Evolutionary conservation across 2,888 invertebrate genomes (phyloP).

Genomic region (Limnephilus marmoratus): DNA sequence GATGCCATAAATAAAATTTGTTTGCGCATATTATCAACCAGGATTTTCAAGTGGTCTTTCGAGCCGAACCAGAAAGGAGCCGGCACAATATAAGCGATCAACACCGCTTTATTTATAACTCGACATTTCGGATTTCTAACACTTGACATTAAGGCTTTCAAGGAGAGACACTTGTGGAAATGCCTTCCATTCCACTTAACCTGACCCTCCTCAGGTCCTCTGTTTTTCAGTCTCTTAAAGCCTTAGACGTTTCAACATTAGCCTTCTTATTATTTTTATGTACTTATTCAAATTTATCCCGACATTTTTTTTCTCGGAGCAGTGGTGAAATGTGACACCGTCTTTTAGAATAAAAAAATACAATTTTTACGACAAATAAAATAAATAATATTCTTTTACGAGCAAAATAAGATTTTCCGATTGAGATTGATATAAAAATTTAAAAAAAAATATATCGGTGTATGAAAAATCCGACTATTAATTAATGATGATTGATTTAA

Average conservation of each 20-base stretch:
- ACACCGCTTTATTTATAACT: conserved; percentile 18
- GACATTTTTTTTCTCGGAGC: conserved; percentile 44
- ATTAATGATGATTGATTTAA: no score
- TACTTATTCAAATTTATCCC: conserved; percentile 60
- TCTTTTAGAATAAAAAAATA: not conserved
- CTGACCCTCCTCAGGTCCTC: conserved; percentile 48
- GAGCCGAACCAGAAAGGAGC: not conserved
- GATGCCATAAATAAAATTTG: not conserved
- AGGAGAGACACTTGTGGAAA: conserved; percentile 41
- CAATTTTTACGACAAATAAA: not conserved
- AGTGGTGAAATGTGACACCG: not conserved
- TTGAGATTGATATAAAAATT: no score
- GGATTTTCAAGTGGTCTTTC: not conserved
- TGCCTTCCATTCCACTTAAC: conserved; percentile 47
- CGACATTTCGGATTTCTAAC: conserved; percentile 21
- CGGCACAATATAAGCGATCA: conserved; percentile 4
- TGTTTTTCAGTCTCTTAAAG: conserved; percentile 13
- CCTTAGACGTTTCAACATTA: conserved; percentile 12
- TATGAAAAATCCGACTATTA: no score
- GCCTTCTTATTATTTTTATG: conserved; percentile 55
- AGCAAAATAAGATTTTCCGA: no score
- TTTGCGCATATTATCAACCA: not conserved
- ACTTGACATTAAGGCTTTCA: conserved; percentile 28
- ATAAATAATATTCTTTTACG: no score
- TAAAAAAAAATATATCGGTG: no score